These are phyloP conservation scores for Nipponia nippon DNA, from an alignment of 2,113 vertebrate genomes.

Conservation along the genomic window DNA sequence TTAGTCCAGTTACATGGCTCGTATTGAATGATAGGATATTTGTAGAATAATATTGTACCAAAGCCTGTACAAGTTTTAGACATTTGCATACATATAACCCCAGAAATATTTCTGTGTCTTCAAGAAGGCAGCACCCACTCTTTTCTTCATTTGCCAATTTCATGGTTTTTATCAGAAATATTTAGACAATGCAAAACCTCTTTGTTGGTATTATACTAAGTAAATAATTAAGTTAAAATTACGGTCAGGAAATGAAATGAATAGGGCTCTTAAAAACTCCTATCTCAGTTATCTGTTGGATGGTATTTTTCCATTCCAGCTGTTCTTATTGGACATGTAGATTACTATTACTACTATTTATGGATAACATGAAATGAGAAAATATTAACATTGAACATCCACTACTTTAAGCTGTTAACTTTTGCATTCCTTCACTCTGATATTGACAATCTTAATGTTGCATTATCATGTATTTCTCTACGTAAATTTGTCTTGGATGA, in stretches of 20 bases:
- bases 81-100: neutral
- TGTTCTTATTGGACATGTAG: neutral
- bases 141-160: neutral
- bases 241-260: neutral
- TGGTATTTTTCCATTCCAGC: neutral
- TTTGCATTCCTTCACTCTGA: neutral
- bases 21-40: neutral
- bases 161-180: neutral
- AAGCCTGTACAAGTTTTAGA: neutral
- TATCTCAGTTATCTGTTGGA: neutral
- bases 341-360: neutral
- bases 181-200: neutral
- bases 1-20: neutral
- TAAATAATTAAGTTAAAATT: neutral
- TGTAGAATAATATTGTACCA: neutral
- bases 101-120: neutral
- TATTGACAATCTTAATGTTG: neutral
- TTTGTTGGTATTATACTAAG: neutral
- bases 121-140: neutral
- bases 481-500: neutral
- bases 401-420: neutral
- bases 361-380: neutral
- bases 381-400: neutral
- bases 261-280: neutral
- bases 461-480: neutral